A percentile compares a stretch with the other conserved stretches of the same genome.
phyloP scores from a whole-genome alignment of 1,140 invertebrate genomes.

The Lordiphosa mommai region DNA sequence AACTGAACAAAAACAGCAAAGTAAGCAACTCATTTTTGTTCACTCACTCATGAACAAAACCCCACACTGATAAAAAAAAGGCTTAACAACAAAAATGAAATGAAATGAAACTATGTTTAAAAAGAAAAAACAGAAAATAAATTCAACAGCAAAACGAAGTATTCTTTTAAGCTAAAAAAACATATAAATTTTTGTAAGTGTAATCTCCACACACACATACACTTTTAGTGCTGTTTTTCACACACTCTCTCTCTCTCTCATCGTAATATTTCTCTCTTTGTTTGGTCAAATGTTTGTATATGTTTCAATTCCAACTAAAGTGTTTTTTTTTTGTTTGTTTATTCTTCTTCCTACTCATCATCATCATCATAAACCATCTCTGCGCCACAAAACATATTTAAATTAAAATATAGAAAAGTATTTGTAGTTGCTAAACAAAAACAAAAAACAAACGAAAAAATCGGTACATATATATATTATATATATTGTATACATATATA shows the following conservation, averaged over 20 bases:
- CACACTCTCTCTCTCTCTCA: slow-evolving; percentile 16
- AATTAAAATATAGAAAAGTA: slow-evolving; percentile 62
- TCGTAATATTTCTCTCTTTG: background rate
- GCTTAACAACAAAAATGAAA: no score
- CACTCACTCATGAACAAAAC: slow-evolving; percentile 4
- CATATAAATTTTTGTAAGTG: slow-evolving; percentile 31
- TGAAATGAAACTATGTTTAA: slow-evolving; percentile 37
- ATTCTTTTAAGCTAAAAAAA: slow-evolving; percentile 24
- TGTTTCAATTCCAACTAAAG: background rate
- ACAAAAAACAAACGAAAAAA: slow-evolving; percentile 45
- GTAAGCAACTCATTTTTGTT: no score
- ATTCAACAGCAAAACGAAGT: slow-evolving; percentile 39
- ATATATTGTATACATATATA: slow-evolving; percentile 55
- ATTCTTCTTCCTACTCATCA: slow-evolving; percentile 19
- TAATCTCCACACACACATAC: slow-evolving; percentile 10
- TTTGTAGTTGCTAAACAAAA: slow-evolving; percentile 73
- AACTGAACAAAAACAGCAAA: no score
- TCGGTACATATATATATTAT: slow-evolving; percentile 61
- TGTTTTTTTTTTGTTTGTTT: slow-evolving; percentile 12
- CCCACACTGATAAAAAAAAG: slow-evolving; percentile 31
- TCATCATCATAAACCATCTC: slow-evolving; percentile 26
- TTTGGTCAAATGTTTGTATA: slow-evolving; percentile 11
- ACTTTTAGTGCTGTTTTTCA: slow-evolving; percentile 26
- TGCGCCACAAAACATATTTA: slow-evolving; percentile 38
- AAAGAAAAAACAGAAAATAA: slow-evolving; percentile 41